Evolutionary conservation across 2,797 vertebrate genomes (phyloP).

Genomic region (Petrocephalus schoutedeni): DNA sequence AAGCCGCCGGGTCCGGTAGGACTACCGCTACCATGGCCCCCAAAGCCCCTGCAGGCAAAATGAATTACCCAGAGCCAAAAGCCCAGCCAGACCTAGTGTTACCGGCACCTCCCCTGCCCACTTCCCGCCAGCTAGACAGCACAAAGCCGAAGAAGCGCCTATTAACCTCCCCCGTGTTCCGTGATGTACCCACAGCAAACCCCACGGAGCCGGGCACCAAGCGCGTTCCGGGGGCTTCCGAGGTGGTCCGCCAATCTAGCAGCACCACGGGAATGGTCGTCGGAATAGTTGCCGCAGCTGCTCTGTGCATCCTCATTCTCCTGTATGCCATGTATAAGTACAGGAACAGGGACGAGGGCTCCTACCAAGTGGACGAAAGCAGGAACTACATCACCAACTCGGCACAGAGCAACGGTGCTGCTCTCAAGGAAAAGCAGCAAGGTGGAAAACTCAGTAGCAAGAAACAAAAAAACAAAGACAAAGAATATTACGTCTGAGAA

Average conservation of each 20-base stretch:
- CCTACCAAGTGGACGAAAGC: constrained; percentile 99
- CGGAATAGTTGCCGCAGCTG: constrained; percentile 98
- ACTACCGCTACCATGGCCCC: constrained; percentile 90
- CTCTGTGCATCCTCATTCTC: constrained; percentile 99
- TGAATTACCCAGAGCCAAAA: constrained; percentile 95
- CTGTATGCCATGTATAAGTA: constrained; percentile 99
- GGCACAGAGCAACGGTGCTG: constrained; percentile 95
- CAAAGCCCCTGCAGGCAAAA: constrained; percentile 96
- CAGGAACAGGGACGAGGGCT: constrained; percentile 99
- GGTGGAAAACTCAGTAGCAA: constrained; percentile 89
- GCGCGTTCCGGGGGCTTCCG: constrained; percentile 97
- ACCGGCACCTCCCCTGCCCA: constrained; percentile 88
- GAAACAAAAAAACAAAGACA: constrained; percentile 99
- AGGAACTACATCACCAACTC: constrained; percentile 99
- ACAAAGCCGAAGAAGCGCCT: constrained; percentile 95
- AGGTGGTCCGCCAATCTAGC: constrained; percentile 99
- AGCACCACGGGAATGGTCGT: constrained; percentile 99
- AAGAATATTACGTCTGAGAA: constrained; percentile 95
- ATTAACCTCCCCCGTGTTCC: constrained; percentile 99
- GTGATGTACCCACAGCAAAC: constrained; percentile 99
- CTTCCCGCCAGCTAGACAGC: constrained; percentile 98
- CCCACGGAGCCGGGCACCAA: constrained; percentile 98
- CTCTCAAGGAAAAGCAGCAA: constrained; percentile 96
- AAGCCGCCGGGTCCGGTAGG: constrained; percentile 93
- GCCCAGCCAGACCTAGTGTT: constrained; percentile 92